phyloP scores from a whole-genome alignment of 2,888 invertebrate genomes.

The Napeogenes inachia region DNA sequence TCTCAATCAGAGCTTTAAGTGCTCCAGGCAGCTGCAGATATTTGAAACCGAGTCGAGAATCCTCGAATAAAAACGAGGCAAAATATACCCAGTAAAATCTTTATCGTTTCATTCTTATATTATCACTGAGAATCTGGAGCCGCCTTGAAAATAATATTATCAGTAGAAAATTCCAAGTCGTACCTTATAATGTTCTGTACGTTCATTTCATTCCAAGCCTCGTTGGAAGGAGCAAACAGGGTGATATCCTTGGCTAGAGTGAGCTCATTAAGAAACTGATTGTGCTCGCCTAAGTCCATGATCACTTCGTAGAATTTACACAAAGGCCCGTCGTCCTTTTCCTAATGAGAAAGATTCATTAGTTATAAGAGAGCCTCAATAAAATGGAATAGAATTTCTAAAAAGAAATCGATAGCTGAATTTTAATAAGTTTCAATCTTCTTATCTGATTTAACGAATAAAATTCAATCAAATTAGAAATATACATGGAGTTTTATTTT shows the following conservation, averaged over 20 bases:
- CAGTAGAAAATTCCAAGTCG: conserved; percentile 8
- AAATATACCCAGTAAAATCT: conserved; percentile 2
- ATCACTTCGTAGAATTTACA: conserved; percentile 90
- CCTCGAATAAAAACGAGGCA: background rate
- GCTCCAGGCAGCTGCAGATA: background rate
- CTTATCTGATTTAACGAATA: background rate
- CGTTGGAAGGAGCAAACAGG: conserved; percentile 92
- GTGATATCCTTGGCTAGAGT: conserved; percentile 85
- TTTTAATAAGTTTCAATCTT: too few species aligned
- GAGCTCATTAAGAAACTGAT: conserved; percentile 82
- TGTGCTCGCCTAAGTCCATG: conserved; percentile 84
- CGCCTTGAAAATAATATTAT: background rate
- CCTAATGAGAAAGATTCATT: conserved; percentile 40
- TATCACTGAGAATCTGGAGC: background rate
- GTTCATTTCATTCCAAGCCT: conserved; percentile 86
- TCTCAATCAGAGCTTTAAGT: background rate
- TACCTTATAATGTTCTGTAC: conserved; percentile 83
- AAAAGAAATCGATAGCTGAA: background rate
- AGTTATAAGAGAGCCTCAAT: conserved; percentile 5
- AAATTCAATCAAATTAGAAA: too few species aligned
- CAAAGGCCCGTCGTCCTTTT: conserved; percentile 79
- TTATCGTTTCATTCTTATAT: background rate
- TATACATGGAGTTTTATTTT: too few species aligned
- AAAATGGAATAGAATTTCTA: background rate
- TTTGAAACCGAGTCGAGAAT: background rate